These are phyloP conservation scores for Proteles cristata DNA, from an alignment of 2,113 vertebrate genomes.

Conservation along the genomic window DNA sequence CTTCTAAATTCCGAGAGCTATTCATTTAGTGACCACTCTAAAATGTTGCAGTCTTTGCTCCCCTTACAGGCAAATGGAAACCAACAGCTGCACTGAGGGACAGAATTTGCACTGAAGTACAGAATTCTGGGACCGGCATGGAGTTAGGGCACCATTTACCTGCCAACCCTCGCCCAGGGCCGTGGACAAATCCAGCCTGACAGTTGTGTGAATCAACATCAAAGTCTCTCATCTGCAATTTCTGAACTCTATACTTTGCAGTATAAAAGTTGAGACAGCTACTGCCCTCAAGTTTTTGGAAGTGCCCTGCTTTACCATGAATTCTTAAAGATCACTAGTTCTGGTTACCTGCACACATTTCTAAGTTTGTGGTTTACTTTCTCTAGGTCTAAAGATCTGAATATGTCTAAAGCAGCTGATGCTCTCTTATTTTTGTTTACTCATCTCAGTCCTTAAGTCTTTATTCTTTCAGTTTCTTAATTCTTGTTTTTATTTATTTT, in stretches of 20 bases:
- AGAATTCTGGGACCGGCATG: neutral
- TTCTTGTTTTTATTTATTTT: neutral
- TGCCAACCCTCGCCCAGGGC: neutral
- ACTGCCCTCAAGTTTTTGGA: neutral
- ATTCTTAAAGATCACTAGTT: neutral
- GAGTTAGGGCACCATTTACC: neutral
- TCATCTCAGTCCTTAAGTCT: neutral
- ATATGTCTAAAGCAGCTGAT: neutral
- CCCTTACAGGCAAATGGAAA: conserved; percentile 4
- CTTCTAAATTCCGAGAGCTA: neutral
- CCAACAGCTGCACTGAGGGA: neutral
- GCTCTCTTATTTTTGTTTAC: neutral
- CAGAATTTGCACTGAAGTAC: neutral
- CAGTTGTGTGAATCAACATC: neutral
- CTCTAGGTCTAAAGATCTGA: neutral
- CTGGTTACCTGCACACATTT: neutral
- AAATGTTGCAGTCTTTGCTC: neutral
- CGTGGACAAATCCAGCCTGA: neutral
- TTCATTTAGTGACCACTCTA: neutral
- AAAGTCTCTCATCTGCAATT: neutral
- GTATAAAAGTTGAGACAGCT: neutral
- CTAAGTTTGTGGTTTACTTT: neutral
- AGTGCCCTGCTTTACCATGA: neutral
- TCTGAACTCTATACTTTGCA: neutral
- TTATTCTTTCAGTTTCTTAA: neutral